phyloP scores from a whole-genome alignment of 2,113 vertebrate species.

The Tauraco erythrolophus region DNA sequence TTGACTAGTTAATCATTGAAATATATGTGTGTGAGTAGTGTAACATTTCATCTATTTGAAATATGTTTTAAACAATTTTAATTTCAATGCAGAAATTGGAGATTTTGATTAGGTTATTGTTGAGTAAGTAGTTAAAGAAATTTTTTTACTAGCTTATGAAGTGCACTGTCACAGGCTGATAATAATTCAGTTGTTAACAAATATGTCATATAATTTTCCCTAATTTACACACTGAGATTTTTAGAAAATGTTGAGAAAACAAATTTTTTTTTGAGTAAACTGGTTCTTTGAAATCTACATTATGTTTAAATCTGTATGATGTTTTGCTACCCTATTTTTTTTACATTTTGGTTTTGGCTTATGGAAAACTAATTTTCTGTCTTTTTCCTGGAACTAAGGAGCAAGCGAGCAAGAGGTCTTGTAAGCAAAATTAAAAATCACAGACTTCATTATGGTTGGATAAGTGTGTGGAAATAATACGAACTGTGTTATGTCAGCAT shows the following conservation, averaged over 20 bases:
- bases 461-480: constrained; percentile 64
- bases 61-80: neutral
- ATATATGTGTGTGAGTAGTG: neutral
- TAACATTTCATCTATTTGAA: neutral
- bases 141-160: neutral
- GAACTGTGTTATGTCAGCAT: constrained; percentile 63
- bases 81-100: neutral
- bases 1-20: neutral
- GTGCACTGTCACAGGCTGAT: neutral
- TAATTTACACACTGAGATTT: neutral
- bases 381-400: constrained; percentile 7
- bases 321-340: constrained; percentile 17
- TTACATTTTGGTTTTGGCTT: constrained; percentile 45
- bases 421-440: constrained; percentile 56
- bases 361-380: constrained; percentile 3
- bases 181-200: neutral
- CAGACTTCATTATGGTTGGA: constrained; percentile 61
- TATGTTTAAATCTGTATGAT: neutral
- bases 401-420: constrained; percentile 43
- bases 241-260: neutral
- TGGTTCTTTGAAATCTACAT: neutral
- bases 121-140: neutral
- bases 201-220: neutral
- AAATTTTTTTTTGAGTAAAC: neutral
- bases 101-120: neutral